Base-by-base conservation (phyloP, 2,113 vertebrate species). In the Mustela lutreola region DNA sequence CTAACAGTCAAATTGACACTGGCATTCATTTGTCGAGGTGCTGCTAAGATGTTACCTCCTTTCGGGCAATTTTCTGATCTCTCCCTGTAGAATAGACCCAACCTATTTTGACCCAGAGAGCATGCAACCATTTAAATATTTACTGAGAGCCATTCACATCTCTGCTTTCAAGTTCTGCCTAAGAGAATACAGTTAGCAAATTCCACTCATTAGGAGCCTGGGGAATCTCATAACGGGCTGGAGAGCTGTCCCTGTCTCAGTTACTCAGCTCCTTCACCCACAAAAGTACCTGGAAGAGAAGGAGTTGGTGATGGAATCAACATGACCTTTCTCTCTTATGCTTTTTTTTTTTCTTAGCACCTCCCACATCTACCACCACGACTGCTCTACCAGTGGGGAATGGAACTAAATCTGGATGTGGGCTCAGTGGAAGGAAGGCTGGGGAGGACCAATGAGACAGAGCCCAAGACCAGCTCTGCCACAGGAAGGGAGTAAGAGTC, bases 151-250 rank as follows among this genome's bases (percentile, higher is more conserved):
- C 78, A 78, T 81, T 79, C 33, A 93, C 50, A 81, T 28, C 28
- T 33, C 24, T 82, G 89, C 90, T 86, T 82, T 81, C 83, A 80
- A 91, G 36, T 48, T 73, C 76, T 53, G 58, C 60, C 86, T 88
- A 28, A 79, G 39, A 85, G 48, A 85, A 42, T 48, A 48, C 22
- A 71, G 50, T 65, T 83, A 56, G 60, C 63, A 80, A 58, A 60
- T 24, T 63, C 36, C 42, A 88, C 80, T 88, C 62, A 80, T 45
- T 50, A 75, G 19, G 70, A 93, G n/a, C 62, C 11, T 31, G 71
- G 67, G 7, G 28, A 60, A 81, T 67, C 33, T 56, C 91, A 97
- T 50, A 88, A 91, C 0, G 18, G 15, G 56, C 63, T 76, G 15
- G 70, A 50, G 39, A 93, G 45, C 65, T 79, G 78, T 18, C 94